These are phyloP conservation scores for Sinosuthora webbiana DNA, from an alignment of 2,113 vertebrate species.

Conservation along the genomic window DNA sequence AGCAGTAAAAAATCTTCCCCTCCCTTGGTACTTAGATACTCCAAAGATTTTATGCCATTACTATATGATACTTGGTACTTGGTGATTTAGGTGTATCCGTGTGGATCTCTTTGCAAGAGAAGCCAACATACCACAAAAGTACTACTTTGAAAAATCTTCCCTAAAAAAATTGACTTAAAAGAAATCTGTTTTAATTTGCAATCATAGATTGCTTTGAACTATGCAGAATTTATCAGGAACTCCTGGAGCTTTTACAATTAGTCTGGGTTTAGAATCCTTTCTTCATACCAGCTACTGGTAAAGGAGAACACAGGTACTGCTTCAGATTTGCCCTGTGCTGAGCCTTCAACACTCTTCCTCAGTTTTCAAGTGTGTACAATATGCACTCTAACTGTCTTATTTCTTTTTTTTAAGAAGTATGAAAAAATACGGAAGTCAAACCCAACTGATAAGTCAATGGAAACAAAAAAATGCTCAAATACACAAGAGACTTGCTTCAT, in stretches of 20 bases:
- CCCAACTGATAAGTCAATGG: neutral
- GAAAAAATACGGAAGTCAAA: neutral
- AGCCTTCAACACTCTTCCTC: neutral
- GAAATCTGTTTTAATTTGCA: neutral
- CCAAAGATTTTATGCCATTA: neutral
- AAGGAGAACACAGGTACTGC: neutral
- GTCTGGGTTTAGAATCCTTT: neutral
- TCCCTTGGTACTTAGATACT: neutral
- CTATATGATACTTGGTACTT: neutral
- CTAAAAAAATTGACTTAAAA: neutral
- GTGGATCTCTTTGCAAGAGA: neutral
- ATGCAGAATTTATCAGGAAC: neutral
- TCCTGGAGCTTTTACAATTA: neutral
- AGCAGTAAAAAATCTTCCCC: neutral
- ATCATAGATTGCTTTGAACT: neutral
- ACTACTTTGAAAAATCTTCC: neutral
- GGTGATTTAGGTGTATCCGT: neutral
- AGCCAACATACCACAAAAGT: neutral
- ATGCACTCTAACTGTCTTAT: neutral
- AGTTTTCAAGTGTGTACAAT: neutral
- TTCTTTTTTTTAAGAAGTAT: neutral
- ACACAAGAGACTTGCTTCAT: neutral
- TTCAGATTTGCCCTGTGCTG: neutral
- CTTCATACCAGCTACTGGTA: neutral
- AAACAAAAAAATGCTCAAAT: neutral